phyloP scores from a whole-genome alignment of 2,113 vertebrate genomes.

The Hippopotamus amphibius region DNA sequence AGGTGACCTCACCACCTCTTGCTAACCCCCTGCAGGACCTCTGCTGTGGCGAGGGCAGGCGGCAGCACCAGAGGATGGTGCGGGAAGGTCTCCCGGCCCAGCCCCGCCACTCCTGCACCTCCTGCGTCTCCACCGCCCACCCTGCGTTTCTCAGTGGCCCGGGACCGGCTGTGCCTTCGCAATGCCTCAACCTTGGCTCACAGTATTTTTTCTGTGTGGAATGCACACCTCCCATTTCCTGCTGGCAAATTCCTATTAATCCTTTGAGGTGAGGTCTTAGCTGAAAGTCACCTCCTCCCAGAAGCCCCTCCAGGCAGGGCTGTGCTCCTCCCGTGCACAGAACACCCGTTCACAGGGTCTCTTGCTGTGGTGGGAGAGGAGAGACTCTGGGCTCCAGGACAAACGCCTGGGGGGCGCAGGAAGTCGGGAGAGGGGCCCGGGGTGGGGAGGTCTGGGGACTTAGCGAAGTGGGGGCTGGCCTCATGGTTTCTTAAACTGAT shows the following conservation, averaged over 20 bases:
- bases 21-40: no score
- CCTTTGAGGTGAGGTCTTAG: neutral
- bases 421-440: fast-evolving
- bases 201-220: fast-evolving
- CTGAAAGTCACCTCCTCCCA: neutral
- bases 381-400: fast-evolving
- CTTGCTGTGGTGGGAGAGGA: fast-evolving
- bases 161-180: fast-evolving
- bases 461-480: fast-evolving
- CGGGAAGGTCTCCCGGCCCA: neutral
- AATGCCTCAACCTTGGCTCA: fast-evolving
- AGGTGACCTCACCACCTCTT: no score
- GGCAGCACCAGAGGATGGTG: fast-evolving
- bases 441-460: neutral
- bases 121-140: neutral
- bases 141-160: no score
- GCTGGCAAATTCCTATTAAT: no score
- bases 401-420: fast-evolving
- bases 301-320: neutral
- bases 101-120: neutral
- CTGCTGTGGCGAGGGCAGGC: neutral
- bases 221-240: fast-evolving
- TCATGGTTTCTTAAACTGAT: fast-evolving
- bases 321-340: fast-evolving
- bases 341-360: fast-evolving